Conservation (phyloP, 2,888 invertebrate genomes). For the Lepidocyrtinus sp. region DNA sequence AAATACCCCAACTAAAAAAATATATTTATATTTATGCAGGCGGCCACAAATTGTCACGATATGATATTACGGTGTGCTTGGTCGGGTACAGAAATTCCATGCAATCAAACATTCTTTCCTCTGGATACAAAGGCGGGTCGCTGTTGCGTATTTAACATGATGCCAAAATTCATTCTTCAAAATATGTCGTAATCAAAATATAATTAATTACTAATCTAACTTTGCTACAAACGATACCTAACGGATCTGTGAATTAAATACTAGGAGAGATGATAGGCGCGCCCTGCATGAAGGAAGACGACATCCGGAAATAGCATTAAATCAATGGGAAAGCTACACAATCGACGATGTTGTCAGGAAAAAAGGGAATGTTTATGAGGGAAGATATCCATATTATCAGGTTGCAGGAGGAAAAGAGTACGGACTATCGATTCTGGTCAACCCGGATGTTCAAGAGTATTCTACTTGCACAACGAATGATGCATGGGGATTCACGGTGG, state of each 20-base stretch:
- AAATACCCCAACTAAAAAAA: too few species aligned
- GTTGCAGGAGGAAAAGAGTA: constrained; percentile 11
- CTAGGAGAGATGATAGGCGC: too few species aligned
- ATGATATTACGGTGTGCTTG: constrained; percentile 28
- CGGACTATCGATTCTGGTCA: constrained; percentile 10
- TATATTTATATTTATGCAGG: too few species aligned
- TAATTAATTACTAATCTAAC: too few species aligned
- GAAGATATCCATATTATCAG: constrained; percentile 7
- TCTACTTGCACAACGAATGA: constrained; percentile 27
- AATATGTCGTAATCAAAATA: constrained; percentile 11
- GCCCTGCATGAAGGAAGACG: not conserved
- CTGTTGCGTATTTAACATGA: constrained; percentile 47
- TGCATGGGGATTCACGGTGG: constrained; percentile 23
- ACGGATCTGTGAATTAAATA: too few species aligned
- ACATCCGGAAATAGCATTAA: not conserved
- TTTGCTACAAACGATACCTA: too few species aligned
- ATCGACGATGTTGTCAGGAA: not conserved
- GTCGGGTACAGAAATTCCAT: not conserved
- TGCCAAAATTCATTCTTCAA: constrained; percentile 24
- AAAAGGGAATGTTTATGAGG: not conserved
- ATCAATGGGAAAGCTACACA: not conserved
- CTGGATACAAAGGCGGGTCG: constrained; percentile 13
- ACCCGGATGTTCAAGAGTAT: constrained; percentile 17
- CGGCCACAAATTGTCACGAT: constrained; percentile 11
- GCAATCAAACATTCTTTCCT: constrained; percentile 11